Evolutionary conservation across 2,888 invertebrate genomes (phyloP), one percentile per base, ranked within the genome.

Genomic region (Drosophila algonquin): DNA sequence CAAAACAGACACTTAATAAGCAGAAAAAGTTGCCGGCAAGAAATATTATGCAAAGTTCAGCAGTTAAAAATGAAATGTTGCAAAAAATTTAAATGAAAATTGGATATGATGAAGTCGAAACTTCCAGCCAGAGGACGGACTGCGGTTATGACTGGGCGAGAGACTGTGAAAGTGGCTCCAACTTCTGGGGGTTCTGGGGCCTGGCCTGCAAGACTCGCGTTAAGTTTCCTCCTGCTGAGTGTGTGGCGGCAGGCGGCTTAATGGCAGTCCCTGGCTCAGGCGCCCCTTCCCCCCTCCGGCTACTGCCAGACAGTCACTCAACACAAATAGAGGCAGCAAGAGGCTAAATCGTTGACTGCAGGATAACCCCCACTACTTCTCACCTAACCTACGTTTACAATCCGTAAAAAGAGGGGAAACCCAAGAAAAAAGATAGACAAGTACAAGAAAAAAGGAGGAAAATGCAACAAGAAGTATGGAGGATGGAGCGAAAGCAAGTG

Each of bases 31-130:
- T 68, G 54, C 51, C 18, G 44, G 10, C 32, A 59, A 72, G 71
- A 76, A 79, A 76, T 76, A 67, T 78, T 75, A 73, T 75, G 79
- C 76, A 74, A 89, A 88, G 78, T 89, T 89, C 75, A 81, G 84
- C 89, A 80, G 82, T 89, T 79, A 80, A 89, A 86, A 89, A 87
- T 89, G 82, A 89, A 86, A 87, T 86, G 80, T 87, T 79, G 76
- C 74, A 75, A 74, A 79, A 87, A 81, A 81, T 75, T 74, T 67
- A 77, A 78, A 84, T 80, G 69, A 76, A 77, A 79, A 79, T 77
- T 73, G 78, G 56, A 14, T 70, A 67, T 67, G 75, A 77, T 75
- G 65, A 73, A 63, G 73, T 63, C 65, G 54, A 67, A 59, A 76
- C 60, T 64, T 67, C 24, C 35, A 44, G 52, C 45, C 48, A 46